Evolutionary conservation across 2,113 vertebrate genomes (phyloP).

Genomic region (Lycaon pictus): DNA sequence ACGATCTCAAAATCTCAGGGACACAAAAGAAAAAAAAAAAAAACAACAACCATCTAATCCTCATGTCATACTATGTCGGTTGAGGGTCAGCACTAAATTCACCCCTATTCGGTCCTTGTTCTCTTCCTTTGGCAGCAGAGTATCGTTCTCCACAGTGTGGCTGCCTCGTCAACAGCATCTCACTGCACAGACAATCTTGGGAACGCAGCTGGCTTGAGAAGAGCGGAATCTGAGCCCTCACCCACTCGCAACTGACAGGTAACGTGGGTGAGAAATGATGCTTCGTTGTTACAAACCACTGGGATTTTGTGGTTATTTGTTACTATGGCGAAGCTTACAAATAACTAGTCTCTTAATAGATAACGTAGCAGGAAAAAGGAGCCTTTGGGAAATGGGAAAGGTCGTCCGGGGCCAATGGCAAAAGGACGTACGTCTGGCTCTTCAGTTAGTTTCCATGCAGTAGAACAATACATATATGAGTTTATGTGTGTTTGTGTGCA

Average conservation of each 20-base stretch:
- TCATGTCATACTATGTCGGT: neutral
- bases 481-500: neutral
- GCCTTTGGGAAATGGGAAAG: neutral
- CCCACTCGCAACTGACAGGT: neutral
- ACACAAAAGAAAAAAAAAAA: neutral
- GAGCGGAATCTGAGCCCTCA: neutral
- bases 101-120: neutral
- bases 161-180: neutral
- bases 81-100: neutral
- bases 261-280: neutral
- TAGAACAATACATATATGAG: neutral
- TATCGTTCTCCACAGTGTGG: neutral
- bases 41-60: neutral
- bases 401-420: neutral
- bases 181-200: neutral
- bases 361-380: neutral
- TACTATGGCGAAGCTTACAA: neutral
- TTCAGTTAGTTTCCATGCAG: neutral
- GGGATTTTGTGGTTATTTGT: neutral
- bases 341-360: neutral
- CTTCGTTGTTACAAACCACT: neutral
- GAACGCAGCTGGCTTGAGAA: neutral
- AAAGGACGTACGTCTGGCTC: neutral
- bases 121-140: neutral
- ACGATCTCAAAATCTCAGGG: conserved; percentile 11